Percentiles rank a stretch among this genome's conserved stretches.
Conservation (phyloP, 2,113 vertebrate species). For the Sturnus vulgaris region DNA sequence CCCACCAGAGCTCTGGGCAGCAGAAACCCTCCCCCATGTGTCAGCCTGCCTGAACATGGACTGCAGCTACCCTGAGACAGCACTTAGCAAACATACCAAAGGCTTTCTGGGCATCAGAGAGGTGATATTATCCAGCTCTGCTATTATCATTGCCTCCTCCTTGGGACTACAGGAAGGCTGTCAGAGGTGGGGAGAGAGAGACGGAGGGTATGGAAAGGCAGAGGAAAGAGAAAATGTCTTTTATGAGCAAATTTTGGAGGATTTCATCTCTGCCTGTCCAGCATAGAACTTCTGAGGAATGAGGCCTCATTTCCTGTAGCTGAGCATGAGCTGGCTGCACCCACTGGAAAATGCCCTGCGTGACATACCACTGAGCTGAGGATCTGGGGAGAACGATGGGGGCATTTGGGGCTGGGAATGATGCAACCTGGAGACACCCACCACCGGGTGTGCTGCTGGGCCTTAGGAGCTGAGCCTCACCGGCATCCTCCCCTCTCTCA, state of each 20-base stretch:
- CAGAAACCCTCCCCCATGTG: background rate
- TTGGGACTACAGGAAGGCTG: background rate
- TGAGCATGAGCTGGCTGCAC: background rate
- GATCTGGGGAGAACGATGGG: background rate
- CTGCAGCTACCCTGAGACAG: background rate
- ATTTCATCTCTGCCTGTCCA: background rate
- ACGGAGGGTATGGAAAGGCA: background rate
- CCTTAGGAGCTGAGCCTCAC: background rate
- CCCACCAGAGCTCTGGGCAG: rapidly evolving
- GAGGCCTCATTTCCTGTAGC: background rate
- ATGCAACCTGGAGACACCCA: rapidly evolving
- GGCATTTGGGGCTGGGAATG: rapidly evolving
- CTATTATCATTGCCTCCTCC: background rate
- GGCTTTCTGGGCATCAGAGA: background rate
- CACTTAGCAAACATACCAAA: background rate
- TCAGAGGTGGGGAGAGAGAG: background rate
- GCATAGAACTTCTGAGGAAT: background rate
- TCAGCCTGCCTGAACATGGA: background rate
- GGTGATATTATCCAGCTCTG: background rate
- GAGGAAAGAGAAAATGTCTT: background rate
- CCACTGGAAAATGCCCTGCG: rapidly evolving
- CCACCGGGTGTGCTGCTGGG: background rate
- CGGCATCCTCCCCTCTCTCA: background rate
- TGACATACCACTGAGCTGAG: background rate
- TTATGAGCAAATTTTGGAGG: background rate